Percentiles rank a stretch among this genome's conserved stretches.
Conservation (phyloP, 2,888 invertebrate species). For the Phania funesta region DNA sequence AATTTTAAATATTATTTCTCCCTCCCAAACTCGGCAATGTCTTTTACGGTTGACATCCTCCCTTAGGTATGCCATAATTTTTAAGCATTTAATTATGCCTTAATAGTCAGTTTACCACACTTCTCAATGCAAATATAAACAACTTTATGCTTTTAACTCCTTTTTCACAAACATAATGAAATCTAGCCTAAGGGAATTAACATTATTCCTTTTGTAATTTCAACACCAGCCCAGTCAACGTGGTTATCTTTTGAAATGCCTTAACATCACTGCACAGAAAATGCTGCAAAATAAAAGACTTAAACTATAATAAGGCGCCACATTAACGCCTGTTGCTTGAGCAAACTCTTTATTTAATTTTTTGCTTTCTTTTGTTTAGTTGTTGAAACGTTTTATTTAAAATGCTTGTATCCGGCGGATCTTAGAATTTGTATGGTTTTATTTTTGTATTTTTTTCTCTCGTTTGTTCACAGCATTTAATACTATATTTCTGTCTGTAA, state of each 20-base stretch:
- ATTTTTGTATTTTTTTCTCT: background rate
- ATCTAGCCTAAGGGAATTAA: slow-evolving; percentile 67
- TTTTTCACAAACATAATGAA: slow-evolving; percentile 28
- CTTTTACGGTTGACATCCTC: background rate
- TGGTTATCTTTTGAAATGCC: background rate
- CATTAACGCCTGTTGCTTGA: slow-evolving; percentile 66
- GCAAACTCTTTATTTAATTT: slow-evolving; percentile 27
- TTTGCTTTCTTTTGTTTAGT: slow-evolving; percentile 26
- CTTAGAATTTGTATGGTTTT: slow-evolving; percentile 39
- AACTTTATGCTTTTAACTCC: slow-evolving; percentile 19
- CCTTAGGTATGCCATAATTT: background rate
- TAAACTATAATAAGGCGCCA: slow-evolving; percentile 55
- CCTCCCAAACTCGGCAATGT: background rate
- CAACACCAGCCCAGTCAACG: slow-evolving; percentile 32
- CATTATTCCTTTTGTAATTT: slow-evolving; percentile 65
- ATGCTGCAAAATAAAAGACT: slow-evolving; percentile 31
- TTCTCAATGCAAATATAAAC: background rate
- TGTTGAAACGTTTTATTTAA: slow-evolving; percentile 43
- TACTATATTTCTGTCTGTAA: background rate
- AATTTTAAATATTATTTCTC: too few relatives aligned
- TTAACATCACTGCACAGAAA: background rate
- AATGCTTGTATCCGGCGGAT: slow-evolving; percentile 61
- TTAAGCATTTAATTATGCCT: slow-evolving; percentile 2
- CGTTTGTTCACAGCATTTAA: slow-evolving; percentile 19
- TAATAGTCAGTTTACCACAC: slow-evolving; percentile 5